Evolutionary conservation across 35 echinoderm and acorn worm species (phyloP).

Genomic region (Eucidaris tribuloides): DNA sequence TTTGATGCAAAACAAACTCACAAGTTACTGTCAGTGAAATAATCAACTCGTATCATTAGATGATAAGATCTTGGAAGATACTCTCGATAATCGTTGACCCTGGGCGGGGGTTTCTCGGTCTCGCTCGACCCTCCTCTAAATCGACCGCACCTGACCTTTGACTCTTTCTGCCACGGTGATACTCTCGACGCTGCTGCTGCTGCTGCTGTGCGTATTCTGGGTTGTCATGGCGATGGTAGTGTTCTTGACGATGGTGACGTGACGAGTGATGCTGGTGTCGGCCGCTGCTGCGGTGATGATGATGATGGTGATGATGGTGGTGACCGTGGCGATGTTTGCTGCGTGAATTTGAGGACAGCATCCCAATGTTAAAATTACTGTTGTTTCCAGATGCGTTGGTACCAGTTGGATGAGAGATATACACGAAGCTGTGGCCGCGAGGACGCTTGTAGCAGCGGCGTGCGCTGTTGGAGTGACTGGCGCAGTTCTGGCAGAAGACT

Average conservation of each 20-base stretch:
- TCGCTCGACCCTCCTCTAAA: not conserved
- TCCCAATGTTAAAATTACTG: not conserved
- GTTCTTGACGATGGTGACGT: not conserved
- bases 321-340: not conserved
- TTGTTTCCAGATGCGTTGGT: not conserved
- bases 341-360: not conserved
- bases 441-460: constrained; percentile 80
- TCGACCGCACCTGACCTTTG: not conserved
- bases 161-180: not conserved
- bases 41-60: too few relatives aligned
- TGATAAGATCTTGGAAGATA: constrained; percentile 20
- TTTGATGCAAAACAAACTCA: too few relatives aligned
- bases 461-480: constrained; percentile 42
- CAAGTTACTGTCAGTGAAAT: too few relatives aligned
- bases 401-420: not conserved
- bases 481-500: constrained; percentile 62
- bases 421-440: constrained; percentile 72
- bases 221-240: constrained; percentile 6
- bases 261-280: constrained; percentile 1
- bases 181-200: constrained; percentile 1
- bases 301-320: not conserved
- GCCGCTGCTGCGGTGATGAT: not conserved
- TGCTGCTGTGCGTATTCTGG: not conserved
- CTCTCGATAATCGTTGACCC: not conserved
- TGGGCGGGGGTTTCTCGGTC: not conserved